Evolutionary conservation across 2,113 vertebrate genomes (phyloP).

Genomic region (Pterocles orientalis): DNA sequence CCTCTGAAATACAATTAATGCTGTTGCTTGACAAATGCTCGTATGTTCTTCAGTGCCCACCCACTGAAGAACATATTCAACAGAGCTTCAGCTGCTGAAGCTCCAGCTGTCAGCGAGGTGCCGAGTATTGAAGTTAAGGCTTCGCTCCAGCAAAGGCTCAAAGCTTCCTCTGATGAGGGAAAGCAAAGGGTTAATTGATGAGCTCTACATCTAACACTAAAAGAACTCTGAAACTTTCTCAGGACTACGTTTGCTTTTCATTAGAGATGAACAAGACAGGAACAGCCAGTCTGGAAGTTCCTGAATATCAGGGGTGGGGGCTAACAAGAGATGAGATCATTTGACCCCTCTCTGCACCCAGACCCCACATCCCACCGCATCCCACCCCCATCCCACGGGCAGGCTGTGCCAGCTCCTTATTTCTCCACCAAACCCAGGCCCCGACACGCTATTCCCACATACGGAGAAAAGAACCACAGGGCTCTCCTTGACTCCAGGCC

Average conservation of each 20-base stretch:
- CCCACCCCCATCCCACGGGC: rapidly evolving
- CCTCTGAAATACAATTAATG: neutral
- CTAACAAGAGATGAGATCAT: neutral
- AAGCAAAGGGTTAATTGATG: neutral
- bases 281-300: neutral
- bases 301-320: rapidly evolving
- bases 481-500: neutral
- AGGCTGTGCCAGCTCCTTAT: neutral
- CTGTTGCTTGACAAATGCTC: too few species aligned
- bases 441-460: rapidly evolving
- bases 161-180: neutral
- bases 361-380: too few species aligned
- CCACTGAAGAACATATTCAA: neutral
- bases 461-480: neutral
- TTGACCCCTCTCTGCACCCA: neutral
- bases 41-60: too few species aligned
- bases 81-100: neutral
- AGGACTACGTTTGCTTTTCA: neutral
- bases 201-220: neutral
- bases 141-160: neutral
- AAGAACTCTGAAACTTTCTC: neutral
- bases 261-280: neutral
- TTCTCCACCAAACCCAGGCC: neutral
- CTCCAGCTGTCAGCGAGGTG: neutral
- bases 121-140: neutral